Conservation (phyloP, 2,113 vertebrate genomes). For the Donacobius atricapilla region DNA sequence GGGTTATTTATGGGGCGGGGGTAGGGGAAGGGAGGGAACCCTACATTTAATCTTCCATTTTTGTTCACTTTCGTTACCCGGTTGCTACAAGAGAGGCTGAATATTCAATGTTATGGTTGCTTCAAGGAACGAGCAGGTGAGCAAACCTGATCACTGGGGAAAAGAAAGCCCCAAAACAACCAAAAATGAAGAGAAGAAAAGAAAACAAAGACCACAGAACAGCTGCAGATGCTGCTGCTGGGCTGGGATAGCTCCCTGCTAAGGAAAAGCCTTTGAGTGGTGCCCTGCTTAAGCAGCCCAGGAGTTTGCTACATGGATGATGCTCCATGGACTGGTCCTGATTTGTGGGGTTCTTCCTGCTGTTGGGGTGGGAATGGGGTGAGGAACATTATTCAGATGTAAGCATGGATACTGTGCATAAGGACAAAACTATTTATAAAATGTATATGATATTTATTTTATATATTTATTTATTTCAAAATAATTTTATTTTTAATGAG, state of each 20-base stretch:
- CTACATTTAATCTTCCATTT: constrained; percentile 53
- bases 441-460: constrained; percentile 99
- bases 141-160: background rate
- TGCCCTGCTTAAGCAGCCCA: constrained; percentile 52
- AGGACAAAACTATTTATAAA: constrained; percentile 98
- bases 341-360: constrained; percentile 76
- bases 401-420: constrained; percentile 92
- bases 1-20: constrained; percentile 62
- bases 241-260: constrained; percentile 10
- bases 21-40: constrained; percentile 47
- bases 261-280: background rate
- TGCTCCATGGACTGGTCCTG: constrained; percentile 69
- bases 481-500: constrained; percentile 86
- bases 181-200: constrained; percentile 32
- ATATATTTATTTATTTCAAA: constrained; percentile 99
- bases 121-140: background rate
- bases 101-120: background rate
- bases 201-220: constrained; percentile 43
- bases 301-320: constrained; percentile 46
- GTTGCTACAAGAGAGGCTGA: constrained; percentile 38
- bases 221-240: constrained; percentile 52
- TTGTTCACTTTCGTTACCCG: constrained; percentile 34
- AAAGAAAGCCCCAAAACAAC: background rate
- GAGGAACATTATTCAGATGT: constrained; percentile 82
- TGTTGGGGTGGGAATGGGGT: constrained; percentile 55